Conservation (phyloP, 2,113 vertebrate genomes). For the Monopterus albus region DNA sequence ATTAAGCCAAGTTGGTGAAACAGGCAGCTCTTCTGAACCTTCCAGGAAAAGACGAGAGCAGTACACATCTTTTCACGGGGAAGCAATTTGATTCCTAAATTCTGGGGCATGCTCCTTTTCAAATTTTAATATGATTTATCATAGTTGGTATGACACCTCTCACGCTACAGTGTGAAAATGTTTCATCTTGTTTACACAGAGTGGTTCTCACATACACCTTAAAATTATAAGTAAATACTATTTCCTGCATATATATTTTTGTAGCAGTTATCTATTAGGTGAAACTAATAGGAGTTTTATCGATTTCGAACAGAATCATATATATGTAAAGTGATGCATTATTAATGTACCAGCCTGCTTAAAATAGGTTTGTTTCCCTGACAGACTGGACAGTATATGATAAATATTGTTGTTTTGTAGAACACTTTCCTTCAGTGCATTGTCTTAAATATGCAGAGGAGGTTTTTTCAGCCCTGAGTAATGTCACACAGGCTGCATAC, state of each 20-base stretch:
- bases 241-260: too few species aligned
- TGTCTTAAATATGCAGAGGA: background rate
- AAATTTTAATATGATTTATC: background rate
- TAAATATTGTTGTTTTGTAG: background rate
- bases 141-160: background rate
- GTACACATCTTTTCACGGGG: background rate
- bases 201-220: too few species aligned
- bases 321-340: too few species aligned
- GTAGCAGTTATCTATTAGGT: too few species aligned
- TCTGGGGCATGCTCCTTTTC: background rate
- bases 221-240: too few species aligned
- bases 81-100: conserved; percentile 1
- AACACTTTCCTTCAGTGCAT: too few species aligned
- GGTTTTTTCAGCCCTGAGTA: background rate
- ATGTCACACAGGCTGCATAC: too few species aligned
- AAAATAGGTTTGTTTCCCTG: too few species aligned
- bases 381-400: background rate
- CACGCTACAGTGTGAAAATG: background rate
- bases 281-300: too few species aligned
- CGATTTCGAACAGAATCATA: too few species aligned
- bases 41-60: conserved; percentile 10
- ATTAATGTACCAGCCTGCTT: too few species aligned
- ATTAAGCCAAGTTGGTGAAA: conserved; percentile 62
- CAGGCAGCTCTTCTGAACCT: conserved; percentile 28
- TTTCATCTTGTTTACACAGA: too few species aligned